A percentile compares a stretch with the other conserved stretches of the same genome.
Evolutionary conservation across 2,797 vertebrate species (phyloP).

Genomic region (Threskiornis aethiopicus): DNA sequence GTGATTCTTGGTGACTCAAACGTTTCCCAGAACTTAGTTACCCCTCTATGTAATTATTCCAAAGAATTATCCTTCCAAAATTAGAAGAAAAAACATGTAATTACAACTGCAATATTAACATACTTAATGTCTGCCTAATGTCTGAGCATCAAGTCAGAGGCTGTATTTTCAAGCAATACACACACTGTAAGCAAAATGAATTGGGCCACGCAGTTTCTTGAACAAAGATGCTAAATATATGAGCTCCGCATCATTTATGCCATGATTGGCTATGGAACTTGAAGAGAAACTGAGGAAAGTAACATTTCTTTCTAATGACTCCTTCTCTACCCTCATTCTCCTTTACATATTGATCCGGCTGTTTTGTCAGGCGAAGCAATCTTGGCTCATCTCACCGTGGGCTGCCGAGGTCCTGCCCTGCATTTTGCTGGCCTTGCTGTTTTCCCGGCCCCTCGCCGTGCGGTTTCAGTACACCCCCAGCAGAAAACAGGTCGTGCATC

Average conservation of each 20-base stretch:
- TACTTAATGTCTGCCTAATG: constrained; percentile 56
- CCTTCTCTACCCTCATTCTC: constrained; percentile 25
- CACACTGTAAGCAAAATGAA: constrained; percentile 24
- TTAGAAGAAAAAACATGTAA: constrained; percentile 50
- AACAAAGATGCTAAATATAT: constrained; percentile 17
- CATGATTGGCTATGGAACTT: not conserved
- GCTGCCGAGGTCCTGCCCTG: constrained; percentile 13
- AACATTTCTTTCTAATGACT: not conserved
- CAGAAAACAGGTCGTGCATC: not conserved
- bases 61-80: constrained; percentile 57
- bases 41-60: constrained; percentile 21
- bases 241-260: not conserved
- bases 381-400: not conserved
- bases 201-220: not conserved
- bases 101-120: constrained; percentile 55
- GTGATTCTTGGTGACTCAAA: constrained; percentile 56
- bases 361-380: not conserved
- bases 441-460: fast-evolving
- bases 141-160: constrained; percentile 44
- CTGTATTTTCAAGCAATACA: constrained; percentile 7
- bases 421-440: constrained; percentile 26
- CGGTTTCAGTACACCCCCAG: not conserved
- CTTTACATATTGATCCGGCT: not conserved
- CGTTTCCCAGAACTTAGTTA: constrained; percentile 49
- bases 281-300: not conserved